phyloP scores from a whole-genome alignment of 2,113 vertebrate genomes.

The Penelope pileata region DNA sequence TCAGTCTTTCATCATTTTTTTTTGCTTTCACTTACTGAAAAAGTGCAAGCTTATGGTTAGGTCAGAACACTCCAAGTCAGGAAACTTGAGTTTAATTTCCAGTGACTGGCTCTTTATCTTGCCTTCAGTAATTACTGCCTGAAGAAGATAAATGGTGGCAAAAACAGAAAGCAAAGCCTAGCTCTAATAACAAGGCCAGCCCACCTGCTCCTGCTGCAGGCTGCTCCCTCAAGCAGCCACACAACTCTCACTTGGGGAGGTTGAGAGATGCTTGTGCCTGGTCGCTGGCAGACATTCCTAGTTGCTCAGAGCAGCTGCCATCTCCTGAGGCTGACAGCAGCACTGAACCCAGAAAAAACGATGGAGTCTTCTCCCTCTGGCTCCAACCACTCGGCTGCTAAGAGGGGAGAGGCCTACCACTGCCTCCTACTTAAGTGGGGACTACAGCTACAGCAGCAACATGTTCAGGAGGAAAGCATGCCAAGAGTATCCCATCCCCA shows the following conservation, averaged over 20 bases:
- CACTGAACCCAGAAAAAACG: background rate
- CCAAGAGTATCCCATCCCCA: background rate
- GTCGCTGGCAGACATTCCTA: background rate
- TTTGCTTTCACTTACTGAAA: background rate
- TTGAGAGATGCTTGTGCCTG: background rate
- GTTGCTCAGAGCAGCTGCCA: background rate
- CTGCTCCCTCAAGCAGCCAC: background rate
- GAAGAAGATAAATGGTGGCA: background rate
- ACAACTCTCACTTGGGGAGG: fast-evolving
- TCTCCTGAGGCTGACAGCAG: background rate
- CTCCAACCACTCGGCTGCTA: background rate
- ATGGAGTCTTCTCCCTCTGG: background rate
- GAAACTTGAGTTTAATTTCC: background rate
- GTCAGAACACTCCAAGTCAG: background rate
- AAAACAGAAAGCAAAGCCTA: background rate
- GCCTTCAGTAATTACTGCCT: background rate
- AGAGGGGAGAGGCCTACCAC: background rate
- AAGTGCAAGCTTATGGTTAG: background rate
- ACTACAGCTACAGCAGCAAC: background rate
- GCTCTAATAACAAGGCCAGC: background rate
- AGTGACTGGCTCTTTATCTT: background rate
- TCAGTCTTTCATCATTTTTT: background rate
- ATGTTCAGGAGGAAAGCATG: fast-evolving
- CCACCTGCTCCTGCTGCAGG: fast-evolving
- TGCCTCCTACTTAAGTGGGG: fast-evolving